Conservation (phyloP, 2,113 vertebrate genomes). For the Hypanus sabinus region DNA sequence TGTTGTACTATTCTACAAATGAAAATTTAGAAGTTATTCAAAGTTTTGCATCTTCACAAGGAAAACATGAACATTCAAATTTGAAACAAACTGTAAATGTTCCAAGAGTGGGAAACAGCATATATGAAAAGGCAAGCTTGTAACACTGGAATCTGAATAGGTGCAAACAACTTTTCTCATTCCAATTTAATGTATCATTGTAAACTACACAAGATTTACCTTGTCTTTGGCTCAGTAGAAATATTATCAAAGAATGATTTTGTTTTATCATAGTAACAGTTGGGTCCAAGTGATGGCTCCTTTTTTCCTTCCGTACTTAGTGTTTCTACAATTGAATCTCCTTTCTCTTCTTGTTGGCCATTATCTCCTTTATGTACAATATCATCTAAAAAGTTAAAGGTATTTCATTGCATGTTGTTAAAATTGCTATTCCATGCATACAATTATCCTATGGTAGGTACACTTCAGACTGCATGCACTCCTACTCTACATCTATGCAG, state of each 20-base stretch:
- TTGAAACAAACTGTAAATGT: neutral
- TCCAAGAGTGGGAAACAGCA: neutral
- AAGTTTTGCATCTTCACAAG: neutral
- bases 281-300: constrained; percentile 70
- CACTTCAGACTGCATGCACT: neutral
- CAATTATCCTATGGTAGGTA: neutral
- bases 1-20: no score
- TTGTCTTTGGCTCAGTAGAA: constrained; percentile 80
- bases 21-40: neutral
- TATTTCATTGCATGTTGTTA: neutral
- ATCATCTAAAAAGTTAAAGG: constrained; percentile 56
- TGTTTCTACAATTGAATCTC: constrained; percentile 61
- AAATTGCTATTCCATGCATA: neutral
- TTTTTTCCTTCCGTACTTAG: constrained; percentile 51
- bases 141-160: no score
- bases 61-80: neutral
- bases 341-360: constrained; percentile 54
- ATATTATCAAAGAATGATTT: constrained; percentile 97
- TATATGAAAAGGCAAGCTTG: no score
- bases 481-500: neutral
- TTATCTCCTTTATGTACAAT: constrained; percentile 50
- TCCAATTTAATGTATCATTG: neutral
- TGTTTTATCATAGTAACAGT: constrained; percentile 86
- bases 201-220: constrained; percentile 53
- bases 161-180: neutral